These are phyloP conservation scores for Drosophila bipectinata DNA, from an alignment of 1,140 invertebrate genomes.

Conservation along the genomic window DNA sequence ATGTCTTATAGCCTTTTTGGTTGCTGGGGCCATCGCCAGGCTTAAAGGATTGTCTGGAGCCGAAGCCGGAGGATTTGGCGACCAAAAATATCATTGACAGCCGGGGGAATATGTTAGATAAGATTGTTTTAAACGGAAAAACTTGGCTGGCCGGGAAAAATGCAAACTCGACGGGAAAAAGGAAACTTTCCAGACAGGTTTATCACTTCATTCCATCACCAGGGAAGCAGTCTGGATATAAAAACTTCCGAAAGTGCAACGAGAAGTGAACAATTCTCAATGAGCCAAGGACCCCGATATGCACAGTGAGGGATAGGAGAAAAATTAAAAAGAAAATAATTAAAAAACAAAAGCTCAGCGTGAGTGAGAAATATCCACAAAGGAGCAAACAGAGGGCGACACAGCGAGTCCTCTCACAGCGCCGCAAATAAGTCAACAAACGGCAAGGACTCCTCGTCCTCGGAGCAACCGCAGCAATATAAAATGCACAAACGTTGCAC, in stretches of 20 bases:
- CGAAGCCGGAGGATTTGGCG: constrained; percentile 13
- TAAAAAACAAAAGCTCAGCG: constrained; percentile 64
- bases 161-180: constrained; percentile 47
- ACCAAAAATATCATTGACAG: constrained; percentile 37
- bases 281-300: constrained; percentile 34
- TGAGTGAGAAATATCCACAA: constrained; percentile 12
- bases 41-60: constrained; percentile 13
- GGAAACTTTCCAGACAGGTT: constrained; percentile 80
- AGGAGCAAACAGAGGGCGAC: constrained; percentile 7
- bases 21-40: background rate
- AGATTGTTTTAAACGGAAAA: constrained; percentile 35
- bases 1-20: constrained; percentile 29
- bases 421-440: constrained; percentile 76
- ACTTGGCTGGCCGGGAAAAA: constrained; percentile 46
- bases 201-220: constrained; percentile 77
- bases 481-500: constrained; percentile 74
- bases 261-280: constrained; percentile 54
- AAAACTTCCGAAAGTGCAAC: constrained; percentile 49
- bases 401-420: constrained; percentile 30
- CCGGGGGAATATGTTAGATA: constrained; percentile 45
- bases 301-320: background rate
- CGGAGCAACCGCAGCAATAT: constrained; percentile 61
- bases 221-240: constrained; percentile 36
- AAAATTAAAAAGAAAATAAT: constrained; percentile 62
- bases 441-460: constrained; percentile 4